phyloP scores from a whole-genome alignment of 2,113 vertebrate species.

The Pygoscelis antarcticus region DNA sequence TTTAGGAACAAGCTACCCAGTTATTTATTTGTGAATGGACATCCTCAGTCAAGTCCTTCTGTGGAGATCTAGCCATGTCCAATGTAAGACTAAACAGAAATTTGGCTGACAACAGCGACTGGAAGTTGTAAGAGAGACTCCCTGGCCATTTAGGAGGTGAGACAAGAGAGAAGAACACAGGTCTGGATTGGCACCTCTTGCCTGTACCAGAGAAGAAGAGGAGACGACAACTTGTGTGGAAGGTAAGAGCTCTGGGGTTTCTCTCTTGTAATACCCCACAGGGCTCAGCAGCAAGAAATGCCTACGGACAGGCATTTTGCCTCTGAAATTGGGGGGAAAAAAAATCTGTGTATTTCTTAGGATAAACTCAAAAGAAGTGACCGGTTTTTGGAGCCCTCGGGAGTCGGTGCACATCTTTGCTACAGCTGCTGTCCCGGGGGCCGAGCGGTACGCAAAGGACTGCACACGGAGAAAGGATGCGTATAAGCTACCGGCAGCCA shows the following conservation, averaged over 20 bases:
- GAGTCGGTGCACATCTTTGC: neutral
- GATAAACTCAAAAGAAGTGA: neutral
- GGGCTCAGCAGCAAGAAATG: neutral
- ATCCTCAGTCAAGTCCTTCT: neutral
- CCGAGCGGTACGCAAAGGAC: neutral
- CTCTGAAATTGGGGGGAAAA: neutral
- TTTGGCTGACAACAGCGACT: neutral
- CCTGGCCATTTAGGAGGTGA: neutral
- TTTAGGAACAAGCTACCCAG: neutral
- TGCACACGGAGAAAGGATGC: too few relatives aligned
- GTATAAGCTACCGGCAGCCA: accelerated
- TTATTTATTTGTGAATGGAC: neutral
- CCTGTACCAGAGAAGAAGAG: neutral
- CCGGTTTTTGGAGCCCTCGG: neutral
- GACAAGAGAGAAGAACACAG: neutral
- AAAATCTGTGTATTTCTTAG: neutral
- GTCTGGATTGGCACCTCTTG: neutral
- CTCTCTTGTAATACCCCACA: neutral
- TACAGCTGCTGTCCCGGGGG: too few relatives aligned
- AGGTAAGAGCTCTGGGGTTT: neutral
- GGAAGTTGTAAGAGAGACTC: neutral
- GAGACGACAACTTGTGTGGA: neutral
- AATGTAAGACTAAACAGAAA: neutral
- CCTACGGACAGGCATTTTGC: too few relatives aligned
- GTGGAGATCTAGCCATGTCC: too few relatives aligned